These are phyloP conservation scores for Chloroclystis v-ata DNA, from an alignment of 2,888 invertebrate species.

Conservation along the genomic window DNA sequence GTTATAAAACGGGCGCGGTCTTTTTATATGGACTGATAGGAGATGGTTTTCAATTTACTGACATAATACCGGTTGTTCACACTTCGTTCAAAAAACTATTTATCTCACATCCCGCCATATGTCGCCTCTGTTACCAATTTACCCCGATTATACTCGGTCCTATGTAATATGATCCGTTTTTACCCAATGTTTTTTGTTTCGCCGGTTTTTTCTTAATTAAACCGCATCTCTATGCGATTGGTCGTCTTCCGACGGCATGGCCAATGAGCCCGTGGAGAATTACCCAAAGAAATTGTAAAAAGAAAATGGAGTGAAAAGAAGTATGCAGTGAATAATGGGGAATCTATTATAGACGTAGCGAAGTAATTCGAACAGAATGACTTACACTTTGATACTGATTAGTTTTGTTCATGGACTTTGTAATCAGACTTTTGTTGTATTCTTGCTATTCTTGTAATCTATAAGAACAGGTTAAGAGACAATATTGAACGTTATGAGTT, in stretches of 20 bases:
- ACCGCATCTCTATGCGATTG: slow-evolving; percentile 24
- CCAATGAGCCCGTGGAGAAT: slow-evolving; percentile 34
- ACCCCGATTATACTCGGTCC: slow-evolving; percentile 27
- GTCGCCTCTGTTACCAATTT: slow-evolving; percentile 29
- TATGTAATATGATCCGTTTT: slow-evolving; percentile 28
- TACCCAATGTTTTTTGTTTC: slow-evolving; percentile 26
- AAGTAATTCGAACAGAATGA: slow-evolving; percentile 29
- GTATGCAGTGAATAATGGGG: slow-evolving; percentile 28
- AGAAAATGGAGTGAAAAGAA: slow-evolving; percentile 24
- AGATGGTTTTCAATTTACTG: not conserved
- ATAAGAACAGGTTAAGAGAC: no score
- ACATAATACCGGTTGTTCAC: not conserved
- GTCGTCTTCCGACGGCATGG: slow-evolving; percentile 22
- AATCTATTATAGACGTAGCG: slow-evolving; percentile 31
- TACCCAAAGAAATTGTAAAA: slow-evolving; percentile 23
- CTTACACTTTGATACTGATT: slow-evolving; percentile 25
- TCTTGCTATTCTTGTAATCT: not conserved
- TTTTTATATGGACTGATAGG: not conserved
- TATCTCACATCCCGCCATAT: slow-evolving; percentile 16
- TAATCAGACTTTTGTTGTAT: slow-evolving; percentile 14
- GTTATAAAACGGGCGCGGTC: not conserved
- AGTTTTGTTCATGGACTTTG: slow-evolving; percentile 26
- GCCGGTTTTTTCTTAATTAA: slow-evolving; percentile 25
- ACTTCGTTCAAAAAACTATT: not conserved
- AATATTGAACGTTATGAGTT: no score